Base-by-base conservation (phyloP, 2,113 vertebrate species). In the Cathartes aura region DNA sequence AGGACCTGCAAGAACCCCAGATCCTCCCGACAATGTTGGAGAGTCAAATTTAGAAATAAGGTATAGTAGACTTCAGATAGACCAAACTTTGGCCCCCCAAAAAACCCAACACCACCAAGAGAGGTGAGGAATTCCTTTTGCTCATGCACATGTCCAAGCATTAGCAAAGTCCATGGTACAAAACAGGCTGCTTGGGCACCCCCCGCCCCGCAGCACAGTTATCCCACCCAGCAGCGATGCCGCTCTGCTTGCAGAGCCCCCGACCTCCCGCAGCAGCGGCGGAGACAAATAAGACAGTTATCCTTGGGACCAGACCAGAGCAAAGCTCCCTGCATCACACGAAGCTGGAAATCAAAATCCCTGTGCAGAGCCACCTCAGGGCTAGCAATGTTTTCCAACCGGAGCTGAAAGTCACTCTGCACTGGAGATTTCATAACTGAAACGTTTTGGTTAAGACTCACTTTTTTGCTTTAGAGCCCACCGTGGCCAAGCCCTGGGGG, bases 381-480 rank as follows among this genome's bases (percentile, higher is more conserved):
- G 27, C 74, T n/a, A 2, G 30, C 40, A 40, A 17, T 7, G 0
- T 81, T 71, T 60, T 8, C 81, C 29, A 11, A 16, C 30, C 1
- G 1, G 42, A 47, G 11, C 60, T 30, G 15, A 4, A 55, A 34
- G 21, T 26, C 7, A 2, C n/a, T 8, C 12, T 2, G 0, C 0
- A 1, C 21, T 8, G 42, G 38, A 43, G 15, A 2, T 19, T 8
- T 4, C 55, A 0, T 18, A 2, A 13, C 2, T 2, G 6, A 3
- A 64, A 34, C 0, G 3, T 8, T 26, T 8, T 2, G 1, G 6
- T 1, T 12, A 29, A 70, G 22, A 40, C 20, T 52, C 43, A 9
- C 21, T 5, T 9, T 38, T 38, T 24, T 3, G 15, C 30, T 26
- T 12, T 6, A 34, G 21, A 71, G 14, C 21, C 23, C 68, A 3